These are phyloP conservation scores for Pseudois nayaur DNA, from an alignment of 2,113 vertebrate genomes.

Conservation along the genomic window DNA sequence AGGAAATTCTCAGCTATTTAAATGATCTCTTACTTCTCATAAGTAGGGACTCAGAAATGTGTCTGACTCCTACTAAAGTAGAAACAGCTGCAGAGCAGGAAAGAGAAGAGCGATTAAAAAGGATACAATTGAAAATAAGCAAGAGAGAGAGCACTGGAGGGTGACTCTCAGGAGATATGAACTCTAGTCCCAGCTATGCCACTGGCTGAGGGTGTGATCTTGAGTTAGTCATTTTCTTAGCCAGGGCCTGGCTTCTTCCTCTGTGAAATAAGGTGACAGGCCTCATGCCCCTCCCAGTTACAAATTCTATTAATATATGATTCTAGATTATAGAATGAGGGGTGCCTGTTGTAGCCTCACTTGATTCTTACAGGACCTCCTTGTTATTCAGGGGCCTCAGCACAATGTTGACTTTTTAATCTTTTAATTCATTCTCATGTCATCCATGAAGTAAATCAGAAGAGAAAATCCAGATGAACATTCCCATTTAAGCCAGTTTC, in stretches of 20 bases:
- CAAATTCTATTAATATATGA: neutral
- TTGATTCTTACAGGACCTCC: neutral
- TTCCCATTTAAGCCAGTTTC: conserved; percentile 38
- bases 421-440: conserved; percentile 34
- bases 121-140: neutral
- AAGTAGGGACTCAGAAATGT: neutral
- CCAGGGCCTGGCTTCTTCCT: neutral
- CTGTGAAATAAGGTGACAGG: neutral
- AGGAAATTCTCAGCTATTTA: neutral
- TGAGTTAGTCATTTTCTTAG: neutral
- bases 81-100: neutral
- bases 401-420: conserved; percentile 12
- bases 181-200: neutral
- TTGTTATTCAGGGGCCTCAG: neutral
- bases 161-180: neutral
- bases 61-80: neutral
- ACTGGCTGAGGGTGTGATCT: neutral
- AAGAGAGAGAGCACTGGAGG: neutral
- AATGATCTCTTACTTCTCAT: neutral
- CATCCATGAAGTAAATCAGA: conserved; percentile 45
- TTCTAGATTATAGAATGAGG: neutral
- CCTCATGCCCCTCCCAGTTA: neutral
- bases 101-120: neutral
- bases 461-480: conserved; percentile 53
- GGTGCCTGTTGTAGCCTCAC: neutral